Evolutionary conservation across 1,140 invertebrate genomes (phyloP), one percentile per base, ranked within the genome.

Genomic region (Drosophila novamexicana): DNA sequence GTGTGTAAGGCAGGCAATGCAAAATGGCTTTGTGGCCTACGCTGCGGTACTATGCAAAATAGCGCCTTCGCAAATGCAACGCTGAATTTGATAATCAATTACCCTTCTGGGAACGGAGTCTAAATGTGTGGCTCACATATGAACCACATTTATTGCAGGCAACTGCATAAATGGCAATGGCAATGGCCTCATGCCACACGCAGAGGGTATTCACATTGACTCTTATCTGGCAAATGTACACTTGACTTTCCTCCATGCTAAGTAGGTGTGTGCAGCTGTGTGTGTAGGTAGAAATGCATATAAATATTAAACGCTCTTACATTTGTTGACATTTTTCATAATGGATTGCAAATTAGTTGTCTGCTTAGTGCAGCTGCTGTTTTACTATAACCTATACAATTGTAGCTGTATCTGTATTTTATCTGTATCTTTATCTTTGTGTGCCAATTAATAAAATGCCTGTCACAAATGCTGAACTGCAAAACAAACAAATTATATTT

Each of bases 41-140:
- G 18, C 50, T 69, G 72, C 14, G 58, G 59, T 58, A 57, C 56
- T 36, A 12, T 40, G 57, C 22, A 52, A 72, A 72, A 66, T 53
- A 54, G 57, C 36, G 74, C 57, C 47, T 50, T 49, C 66, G 40
- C 74, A 70, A 83, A 83, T 81, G 81, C 81, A 81, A 71, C 79
- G 83, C 80, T 77, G 80, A 88, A 83, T 88, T 88, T 88, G 83
- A 80, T 88, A 88, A 88, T 88, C 83, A 88, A 88, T 88, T 88
- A 88, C 84, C 66, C 63, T 83, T 80, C 64, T 52, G 49, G 65
- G 34, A 36, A 54, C 22, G 42, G 40, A 34, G 64, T 49, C 42
- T 47, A 16, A 18, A 32, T 59, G 64, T 40, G 63, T 72, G 61
- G 34, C 61, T 22, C 68, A 63, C 83, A 79, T 77, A 79, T 79